Evolutionary conservation across 2,113 vertebrate genomes (phyloP).

Genomic region (Pterocles orientalis): DNA sequence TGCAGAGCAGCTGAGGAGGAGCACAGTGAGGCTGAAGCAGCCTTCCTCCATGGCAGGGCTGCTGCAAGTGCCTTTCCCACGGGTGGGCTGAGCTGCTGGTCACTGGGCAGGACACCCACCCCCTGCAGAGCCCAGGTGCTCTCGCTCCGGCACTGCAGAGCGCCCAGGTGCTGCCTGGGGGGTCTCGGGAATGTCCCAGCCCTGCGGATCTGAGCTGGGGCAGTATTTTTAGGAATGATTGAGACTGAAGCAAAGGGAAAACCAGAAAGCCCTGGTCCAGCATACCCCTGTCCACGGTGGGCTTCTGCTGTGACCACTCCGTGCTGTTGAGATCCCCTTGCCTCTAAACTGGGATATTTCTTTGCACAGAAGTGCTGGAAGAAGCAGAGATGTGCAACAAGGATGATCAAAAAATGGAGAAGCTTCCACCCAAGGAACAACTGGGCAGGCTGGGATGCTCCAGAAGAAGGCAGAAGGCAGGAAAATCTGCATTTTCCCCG

Average conservation of each 20-base stretch:
- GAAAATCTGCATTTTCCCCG: neutral
- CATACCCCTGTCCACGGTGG: accelerated
- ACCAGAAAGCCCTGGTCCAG: neutral
- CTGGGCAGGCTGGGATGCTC: neutral
- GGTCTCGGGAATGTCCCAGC: neutral
- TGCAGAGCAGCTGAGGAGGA: neutral
- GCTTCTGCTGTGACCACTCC: neutral
- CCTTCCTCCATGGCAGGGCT: neutral
- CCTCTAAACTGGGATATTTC: accelerated
- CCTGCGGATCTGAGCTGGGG: neutral
- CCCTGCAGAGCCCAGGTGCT: neutral
- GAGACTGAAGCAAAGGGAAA: neutral
- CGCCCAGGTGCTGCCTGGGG: neutral
- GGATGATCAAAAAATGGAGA: neutral
- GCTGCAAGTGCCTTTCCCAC: neutral
- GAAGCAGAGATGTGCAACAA: neutral
- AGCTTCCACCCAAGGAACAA: neutral
- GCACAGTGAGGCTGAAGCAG: accelerated
- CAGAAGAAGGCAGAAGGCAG: neutral
- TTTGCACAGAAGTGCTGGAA: neutral
- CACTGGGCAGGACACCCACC: neutral
- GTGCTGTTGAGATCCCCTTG: neutral
- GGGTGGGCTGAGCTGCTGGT: neutral
- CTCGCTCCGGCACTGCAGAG: neutral
- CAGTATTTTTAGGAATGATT: neutral